These are phyloP conservation scores for Serrognathus titanus DNA, from an alignment of 2,888 invertebrate species.

Conservation along the genomic window DNA sequence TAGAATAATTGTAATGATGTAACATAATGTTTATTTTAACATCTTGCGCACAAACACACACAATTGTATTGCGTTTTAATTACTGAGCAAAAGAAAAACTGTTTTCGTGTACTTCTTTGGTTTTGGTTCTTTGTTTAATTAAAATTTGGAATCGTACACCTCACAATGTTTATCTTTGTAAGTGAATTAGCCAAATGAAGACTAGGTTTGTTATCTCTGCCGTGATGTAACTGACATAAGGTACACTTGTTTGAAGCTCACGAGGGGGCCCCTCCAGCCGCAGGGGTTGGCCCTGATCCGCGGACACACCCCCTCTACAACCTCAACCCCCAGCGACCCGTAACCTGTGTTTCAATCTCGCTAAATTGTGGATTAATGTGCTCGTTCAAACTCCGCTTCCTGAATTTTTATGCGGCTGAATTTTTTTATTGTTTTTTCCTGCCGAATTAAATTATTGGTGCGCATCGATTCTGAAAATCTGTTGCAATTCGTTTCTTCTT, in stretches of 20 bases:
- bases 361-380: conserved; percentile 25
- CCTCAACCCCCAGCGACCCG: conserved; percentile 30
- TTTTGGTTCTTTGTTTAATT: background rate
- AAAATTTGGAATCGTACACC: too few species aligned
- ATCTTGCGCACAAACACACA: background rate
- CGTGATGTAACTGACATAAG: conserved; percentile 44
- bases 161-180: background rate
- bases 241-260: conserved; percentile 41
- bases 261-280: conserved; percentile 40
- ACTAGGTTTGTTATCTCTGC: conserved; percentile 40
- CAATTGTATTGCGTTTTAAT: background rate
- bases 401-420: conserved; percentile 1
- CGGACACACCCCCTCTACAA: conserved; percentile 42
- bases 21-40: conserved; percentile 35
- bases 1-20: conserved; percentile 47
- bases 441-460: too few species aligned
- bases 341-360: conserved; percentile 27
- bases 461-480: too few species aligned
- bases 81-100: background rate
- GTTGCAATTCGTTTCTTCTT: too few species aligned
- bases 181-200: conserved; percentile 39
- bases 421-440: conserved; percentile 4
- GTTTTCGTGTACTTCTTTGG: conserved; percentile 7
- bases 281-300: conserved; percentile 38
- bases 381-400: background rate